Conservation (phyloP, 2,888 invertebrate species). For the Agrotis puta region DNA sequence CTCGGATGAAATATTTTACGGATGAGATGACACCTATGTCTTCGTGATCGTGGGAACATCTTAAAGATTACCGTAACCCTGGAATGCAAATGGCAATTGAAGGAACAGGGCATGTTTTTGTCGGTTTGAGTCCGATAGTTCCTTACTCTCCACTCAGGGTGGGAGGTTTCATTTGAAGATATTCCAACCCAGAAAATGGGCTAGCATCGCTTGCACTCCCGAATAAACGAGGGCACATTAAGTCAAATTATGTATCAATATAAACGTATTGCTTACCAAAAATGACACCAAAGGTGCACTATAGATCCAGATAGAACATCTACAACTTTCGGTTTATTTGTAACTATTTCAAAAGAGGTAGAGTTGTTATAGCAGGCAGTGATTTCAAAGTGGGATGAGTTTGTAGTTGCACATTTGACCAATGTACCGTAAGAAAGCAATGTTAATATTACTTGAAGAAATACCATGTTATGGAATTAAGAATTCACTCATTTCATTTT, state of each 20-base stretch:
- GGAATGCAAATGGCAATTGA: no score
- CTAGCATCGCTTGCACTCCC: no score
- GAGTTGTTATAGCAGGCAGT: slow-evolving; percentile 50
- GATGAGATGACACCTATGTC: no score
- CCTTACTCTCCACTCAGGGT: no score
- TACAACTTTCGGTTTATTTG: slow-evolving; percentile 43
- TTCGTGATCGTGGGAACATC: no score
- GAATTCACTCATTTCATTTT: neutral
- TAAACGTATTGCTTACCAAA: slow-evolving; percentile 47
- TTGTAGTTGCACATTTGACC: slow-evolving; percentile 7
- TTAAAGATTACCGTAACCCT: no score
- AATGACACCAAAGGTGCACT: slow-evolving; percentile 60
- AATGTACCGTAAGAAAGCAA: neutral
- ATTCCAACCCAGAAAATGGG: no score
- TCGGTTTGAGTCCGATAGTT: no score
- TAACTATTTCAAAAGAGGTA: slow-evolving; percentile 10
- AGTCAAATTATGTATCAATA: neutral
- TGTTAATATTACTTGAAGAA: slow-evolving; percentile 25
- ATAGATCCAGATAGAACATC: slow-evolving; percentile 48
- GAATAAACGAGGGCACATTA: no score
- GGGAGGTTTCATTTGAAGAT: no score
- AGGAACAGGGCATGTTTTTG: no score
- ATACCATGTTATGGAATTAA: slow-evolving; percentile 34
- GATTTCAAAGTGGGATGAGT: slow-evolving; percentile 32
- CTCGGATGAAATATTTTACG: no score